phyloP scores from a whole-genome alignment of 2,888 invertebrate genomes.

The Mongoloraphidia duomilia region DNA sequence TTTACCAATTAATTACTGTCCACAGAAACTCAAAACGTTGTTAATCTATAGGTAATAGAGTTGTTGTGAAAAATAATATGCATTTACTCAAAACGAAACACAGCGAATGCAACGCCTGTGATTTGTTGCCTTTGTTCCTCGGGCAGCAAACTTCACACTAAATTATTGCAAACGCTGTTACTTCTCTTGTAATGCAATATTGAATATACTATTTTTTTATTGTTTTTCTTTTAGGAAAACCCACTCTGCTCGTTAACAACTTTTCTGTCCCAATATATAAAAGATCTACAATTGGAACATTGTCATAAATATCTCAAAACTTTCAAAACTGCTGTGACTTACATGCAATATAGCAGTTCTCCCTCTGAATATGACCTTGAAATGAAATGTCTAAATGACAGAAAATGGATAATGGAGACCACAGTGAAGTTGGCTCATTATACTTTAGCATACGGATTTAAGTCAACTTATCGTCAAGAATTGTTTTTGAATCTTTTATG shows the following conservation, averaged over 20 bases:
- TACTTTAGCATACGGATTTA: constrained; percentile 44
- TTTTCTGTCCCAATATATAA: constrained; percentile 34
- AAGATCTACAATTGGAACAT: constrained; percentile 11
- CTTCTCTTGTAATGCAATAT: no score
- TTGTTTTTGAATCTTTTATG: constrained; percentile 45
- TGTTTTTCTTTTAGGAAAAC: constrained; percentile 39
- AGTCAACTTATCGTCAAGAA: constrained; percentile 46
- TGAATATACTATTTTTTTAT: constrained; percentile 7
- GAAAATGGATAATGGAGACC: constrained; percentile 38
- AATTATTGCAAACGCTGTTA: no score
- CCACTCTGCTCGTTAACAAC: constrained; percentile 42
- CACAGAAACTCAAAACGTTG: no score
- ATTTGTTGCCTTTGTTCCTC: no score
- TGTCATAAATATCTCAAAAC: constrained; percentile 23
- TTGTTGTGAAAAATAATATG: no score
- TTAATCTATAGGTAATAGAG: no score
- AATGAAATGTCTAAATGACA: constrained; percentile 34
- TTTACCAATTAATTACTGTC: no score
- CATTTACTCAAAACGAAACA: no score
- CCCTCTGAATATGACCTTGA: constrained; percentile 27
- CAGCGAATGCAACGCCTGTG: no score
- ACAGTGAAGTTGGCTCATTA: constrained; percentile 44
- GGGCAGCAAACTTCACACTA: no score
- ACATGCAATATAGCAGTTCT: constrained; percentile 21
- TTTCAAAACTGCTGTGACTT: constrained; percentile 25